These are phyloP conservation scores for Corapipo altera DNA, from an alignment of 2,113 vertebrate species.

Conservation along the genomic window DNA sequence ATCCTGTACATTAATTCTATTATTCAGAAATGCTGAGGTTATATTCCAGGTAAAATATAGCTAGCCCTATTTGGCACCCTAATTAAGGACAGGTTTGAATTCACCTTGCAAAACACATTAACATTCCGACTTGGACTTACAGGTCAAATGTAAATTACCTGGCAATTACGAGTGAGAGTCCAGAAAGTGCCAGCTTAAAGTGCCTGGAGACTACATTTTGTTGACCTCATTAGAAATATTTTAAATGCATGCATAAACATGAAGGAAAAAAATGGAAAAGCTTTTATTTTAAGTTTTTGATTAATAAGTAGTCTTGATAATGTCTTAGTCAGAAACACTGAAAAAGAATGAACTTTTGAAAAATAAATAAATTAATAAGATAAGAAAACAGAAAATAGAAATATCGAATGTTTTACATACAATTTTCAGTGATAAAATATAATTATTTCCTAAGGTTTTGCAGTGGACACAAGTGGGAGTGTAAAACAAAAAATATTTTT, in stretches of 20 bases:
- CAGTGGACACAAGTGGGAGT: background rate
- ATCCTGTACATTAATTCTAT: background rate
- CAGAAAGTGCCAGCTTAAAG: slow-evolving; percentile 8
- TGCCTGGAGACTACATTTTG: slow-evolving; percentile 43
- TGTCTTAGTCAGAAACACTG: background rate
- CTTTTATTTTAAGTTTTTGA: background rate
- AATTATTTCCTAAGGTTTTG: background rate
- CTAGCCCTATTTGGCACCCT: background rate
- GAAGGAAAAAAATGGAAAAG: background rate
- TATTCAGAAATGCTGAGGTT: slow-evolving; percentile 48
- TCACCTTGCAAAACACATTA: slow-evolving; percentile 57
- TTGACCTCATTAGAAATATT: slow-evolving; percentile 46
- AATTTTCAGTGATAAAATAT: background rate
- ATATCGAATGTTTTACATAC: background rate
- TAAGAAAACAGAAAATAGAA: background rate
- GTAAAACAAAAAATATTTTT: background rate
- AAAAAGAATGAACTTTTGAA: background rate
- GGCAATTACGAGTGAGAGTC: slow-evolving; percentile 44
- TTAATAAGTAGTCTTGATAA: background rate
- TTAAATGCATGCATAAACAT: slow-evolving; percentile 27
- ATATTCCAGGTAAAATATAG: slow-evolving; percentile 12
- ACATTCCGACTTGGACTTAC: slow-evolving; percentile 41
- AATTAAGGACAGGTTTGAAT: slow-evolving; percentile 62
- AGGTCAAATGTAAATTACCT: slow-evolving; percentile 70
- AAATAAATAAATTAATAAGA: background rate